A percentile compares a stretch with the other conserved stretches of the same genome.
Evolutionary conservation across 2,113 vertebrate species (phyloP).

Genomic region (Vanacampus margaritifer): DNA sequence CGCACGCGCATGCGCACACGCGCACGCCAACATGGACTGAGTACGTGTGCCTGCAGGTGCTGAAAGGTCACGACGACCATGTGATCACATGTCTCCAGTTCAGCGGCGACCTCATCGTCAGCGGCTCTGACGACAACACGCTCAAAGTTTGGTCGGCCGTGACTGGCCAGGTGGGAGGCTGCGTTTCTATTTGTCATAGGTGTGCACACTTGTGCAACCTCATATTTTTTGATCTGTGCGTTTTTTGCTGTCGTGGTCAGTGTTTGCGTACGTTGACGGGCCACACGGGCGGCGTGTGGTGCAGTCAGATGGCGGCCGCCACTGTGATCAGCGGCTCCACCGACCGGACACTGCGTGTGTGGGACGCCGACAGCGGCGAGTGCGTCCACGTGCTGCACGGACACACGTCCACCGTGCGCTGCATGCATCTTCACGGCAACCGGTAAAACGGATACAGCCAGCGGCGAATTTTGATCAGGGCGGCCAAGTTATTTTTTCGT

Average conservation of each 20-base stretch:
- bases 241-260: slow-evolving; percentile 53
- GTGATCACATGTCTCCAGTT: slow-evolving; percentile 98
- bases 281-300: slow-evolving; percentile 95
- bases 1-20: not conserved
- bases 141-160: slow-evolving; percentile 95
- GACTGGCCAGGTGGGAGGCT: slow-evolving; percentile 82
- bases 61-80: slow-evolving; percentile 95
- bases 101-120: slow-evolving; percentile 93
- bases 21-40: not conserved
- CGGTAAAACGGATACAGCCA: slow-evolving; percentile 68
- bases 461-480: too few species aligned
- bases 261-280: slow-evolving; percentile 91
- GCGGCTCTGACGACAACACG: slow-evolving; percentile 96
- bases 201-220: not conserved
- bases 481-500: too few species aligned
- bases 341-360: slow-evolving; percentile 91
- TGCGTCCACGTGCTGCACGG: slow-evolving; percentile 92
- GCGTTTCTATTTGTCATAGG: not conserved
- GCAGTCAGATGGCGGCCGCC: slow-evolving; percentile 92
- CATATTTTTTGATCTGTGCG: not conserved
- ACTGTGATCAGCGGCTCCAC: slow-evolving; percentile 97
- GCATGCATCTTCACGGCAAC: slow-evolving; percentile 95
- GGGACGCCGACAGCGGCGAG: slow-evolving; percentile 92
- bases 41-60: slow-evolving; percentile 70
- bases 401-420: slow-evolving; percentile 96